Evolutionary conservation across 2,888 invertebrate species (phyloP), one percentile per base, ranked within the genome.

Genomic region (Xestia c-nigrum): DNA sequence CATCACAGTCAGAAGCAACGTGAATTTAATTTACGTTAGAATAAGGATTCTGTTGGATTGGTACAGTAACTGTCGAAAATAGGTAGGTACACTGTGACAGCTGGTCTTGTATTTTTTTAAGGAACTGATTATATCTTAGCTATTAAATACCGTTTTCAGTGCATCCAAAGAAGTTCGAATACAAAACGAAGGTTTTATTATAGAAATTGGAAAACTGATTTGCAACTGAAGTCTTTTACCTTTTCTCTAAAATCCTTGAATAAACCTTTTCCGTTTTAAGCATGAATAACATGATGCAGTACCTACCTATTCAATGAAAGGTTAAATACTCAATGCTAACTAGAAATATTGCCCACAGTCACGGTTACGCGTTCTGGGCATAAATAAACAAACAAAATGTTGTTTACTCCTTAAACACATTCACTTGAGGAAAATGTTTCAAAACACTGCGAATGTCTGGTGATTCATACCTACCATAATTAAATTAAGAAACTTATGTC

Each of bases 241-340:
- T 47, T 47, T 31, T 38, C 31, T 55, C 5, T 24, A 76, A n/a
- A n/a, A n/a, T 9, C 24, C 16, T 12, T 50, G 5, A 59, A 21
- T 21, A 50, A 19, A 46, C 1, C 50, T 61, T 3, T 50, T 7
- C n/a, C n/a, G 43, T 7, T 40, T 19, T 63, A 31, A 21, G 31
- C 43, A 50, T 61, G 16, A 59, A 50, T 12, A 0, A n/a, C 14
- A 61, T 21, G 24, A 21, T 0, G 38, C 21, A 7, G 19, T n/a
- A 46, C 14, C 57, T 16, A 19, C 14, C 14, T 63, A 40, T 21
- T 50, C 5, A 12, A 46, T 14, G 21, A 69, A 72, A 84, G 85
- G 85, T 80, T 55, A 69, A 24, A 64, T 16, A 52, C 75, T 43
- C 81, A 82, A 84, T 80, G 59, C 47, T 70, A 73, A 61, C 63